Percentiles rank a stretch among this genome's conserved stretches.
These are phyloP conservation scores for Yoshiicerus persimilis DNA, from an alignment of 1,140 invertebrate species.

Conservation along the genomic window DNA sequence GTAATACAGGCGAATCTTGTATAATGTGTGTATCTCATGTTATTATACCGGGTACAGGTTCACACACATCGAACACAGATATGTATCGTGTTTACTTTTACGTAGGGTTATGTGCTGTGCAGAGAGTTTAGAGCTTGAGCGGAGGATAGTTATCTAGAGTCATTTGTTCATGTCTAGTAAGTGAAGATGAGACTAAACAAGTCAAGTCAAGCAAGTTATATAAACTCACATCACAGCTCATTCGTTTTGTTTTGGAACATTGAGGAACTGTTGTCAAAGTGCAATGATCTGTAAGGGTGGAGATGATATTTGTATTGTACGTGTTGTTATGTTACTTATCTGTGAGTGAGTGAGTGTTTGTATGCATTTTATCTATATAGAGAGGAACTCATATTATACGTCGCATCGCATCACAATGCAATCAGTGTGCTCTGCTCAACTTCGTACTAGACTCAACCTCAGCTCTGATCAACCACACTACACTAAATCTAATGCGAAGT, in stretches of 20 bases:
- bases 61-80: no score
- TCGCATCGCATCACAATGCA: background rate
- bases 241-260: slow-evolving; percentile 6
- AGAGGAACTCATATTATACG: background rate
- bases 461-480: background rate
- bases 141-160: background rate
- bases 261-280: slow-evolving; percentile 24
- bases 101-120: background rate
- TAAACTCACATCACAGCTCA: background rate
- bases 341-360: background rate
- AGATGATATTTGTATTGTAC: slow-evolving; percentile 11
- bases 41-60: background rate
- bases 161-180: slow-evolving; percentile 12
- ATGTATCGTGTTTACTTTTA: background rate
- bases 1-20: background rate
- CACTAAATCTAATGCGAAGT: background rate
- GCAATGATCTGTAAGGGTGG: slow-evolving; percentile 27
- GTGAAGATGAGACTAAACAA: slow-evolving; percentile 13
- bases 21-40: background rate
- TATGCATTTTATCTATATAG: background rate
- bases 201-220: slow-evolving; percentile 5
- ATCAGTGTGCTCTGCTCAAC: background rate
- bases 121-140: background rate
- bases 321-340: background rate
- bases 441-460: background rate